Evolutionary conservation across 1,140 invertebrate species (phyloP).

Genomic region (Drosophila eugracilis): DNA sequence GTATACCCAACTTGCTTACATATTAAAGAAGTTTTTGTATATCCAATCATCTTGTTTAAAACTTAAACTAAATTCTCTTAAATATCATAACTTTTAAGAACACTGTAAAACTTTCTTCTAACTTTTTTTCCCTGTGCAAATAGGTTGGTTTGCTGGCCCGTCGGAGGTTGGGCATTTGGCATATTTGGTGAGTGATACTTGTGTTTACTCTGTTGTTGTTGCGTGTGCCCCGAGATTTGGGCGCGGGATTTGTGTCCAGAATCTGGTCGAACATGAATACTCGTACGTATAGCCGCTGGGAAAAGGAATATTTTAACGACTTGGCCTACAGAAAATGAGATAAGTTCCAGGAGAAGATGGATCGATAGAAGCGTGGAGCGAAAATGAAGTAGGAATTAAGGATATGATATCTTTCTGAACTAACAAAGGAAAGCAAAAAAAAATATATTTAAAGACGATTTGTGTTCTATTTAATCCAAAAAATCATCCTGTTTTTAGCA

Average conservation of each 20-base stretch:
- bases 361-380: slow-evolving; percentile 1
- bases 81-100: neutral
- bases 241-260: slow-evolving; percentile 59
- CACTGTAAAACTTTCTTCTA: too few species aligned
- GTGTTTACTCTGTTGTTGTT: slow-evolving; percentile 37
- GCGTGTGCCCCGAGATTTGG: slow-evolving; percentile 49
- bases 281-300: slow-evolving; percentile 34
- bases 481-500: too few species aligned
- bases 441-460: too few species aligned
- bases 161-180: neutral
- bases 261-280: slow-evolving; percentile 57
- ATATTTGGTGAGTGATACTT: slow-evolving; percentile 42
- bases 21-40: too few species aligned
- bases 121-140: slow-evolving; percentile 9
- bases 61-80: neutral
- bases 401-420: too few species aligned
- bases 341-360: neutral
- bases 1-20: too few species aligned
- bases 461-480: too few species aligned
- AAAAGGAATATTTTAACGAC: slow-evolving; percentile 8
- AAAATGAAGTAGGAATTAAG: neutral
- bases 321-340: neutral
- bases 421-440: too few species aligned
- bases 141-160: neutral
- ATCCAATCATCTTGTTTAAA: neutral